Percentiles rank a stretch among this genome's conserved stretches.
phyloP scores from a whole-genome alignment of 2,888 invertebrate genomes.

The Phalangium opilio region DNA sequence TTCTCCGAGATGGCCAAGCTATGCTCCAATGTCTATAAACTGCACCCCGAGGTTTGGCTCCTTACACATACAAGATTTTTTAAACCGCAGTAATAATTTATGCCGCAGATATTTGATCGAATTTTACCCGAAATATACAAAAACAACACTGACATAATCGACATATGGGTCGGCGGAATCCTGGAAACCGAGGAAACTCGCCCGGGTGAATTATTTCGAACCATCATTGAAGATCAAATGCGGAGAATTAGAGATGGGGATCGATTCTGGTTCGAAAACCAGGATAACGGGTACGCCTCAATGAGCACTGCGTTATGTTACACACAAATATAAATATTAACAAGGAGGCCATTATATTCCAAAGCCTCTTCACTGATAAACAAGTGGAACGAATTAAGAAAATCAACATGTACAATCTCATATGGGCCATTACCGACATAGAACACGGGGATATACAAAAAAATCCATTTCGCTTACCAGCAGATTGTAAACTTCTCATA shows the following conservation, averaged over 20 bases:
- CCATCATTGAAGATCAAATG: conserved; percentile 41
- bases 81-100: not conserved
- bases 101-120: conserved; percentile 19
- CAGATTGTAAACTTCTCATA: conserved; percentile 7
- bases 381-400: conserved; percentile 35
- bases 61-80: not conserved
- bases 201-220: conserved; percentile 39
- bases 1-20: conserved; percentile 1
- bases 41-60: not conserved
- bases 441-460: conserved; percentile 34
- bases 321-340: not conserved
- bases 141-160: conserved; percentile 31
- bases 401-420: conserved; percentile 36
- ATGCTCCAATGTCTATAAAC: not conserved
- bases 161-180: conserved; percentile 42
- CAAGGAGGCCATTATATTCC: not conserved
- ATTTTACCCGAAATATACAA: conserved; percentile 30
- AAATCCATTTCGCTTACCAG: conserved; percentile 36
- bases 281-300: conserved; percentile 20
- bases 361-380: conserved; percentile 35
- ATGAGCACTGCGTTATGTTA: not conserved
- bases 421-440: conserved; percentile 37
- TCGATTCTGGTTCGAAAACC: conserved; percentile 44
- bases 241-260: conserved; percentile 40
- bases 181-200: conserved; percentile 36